A percentile compares a stretch with the other conserved stretches of the same genome.
These are phyloP conservation scores for Nemurella pictetii DNA, from an alignment of 2,888 invertebrate genomes.

Conservation along the genomic window DNA sequence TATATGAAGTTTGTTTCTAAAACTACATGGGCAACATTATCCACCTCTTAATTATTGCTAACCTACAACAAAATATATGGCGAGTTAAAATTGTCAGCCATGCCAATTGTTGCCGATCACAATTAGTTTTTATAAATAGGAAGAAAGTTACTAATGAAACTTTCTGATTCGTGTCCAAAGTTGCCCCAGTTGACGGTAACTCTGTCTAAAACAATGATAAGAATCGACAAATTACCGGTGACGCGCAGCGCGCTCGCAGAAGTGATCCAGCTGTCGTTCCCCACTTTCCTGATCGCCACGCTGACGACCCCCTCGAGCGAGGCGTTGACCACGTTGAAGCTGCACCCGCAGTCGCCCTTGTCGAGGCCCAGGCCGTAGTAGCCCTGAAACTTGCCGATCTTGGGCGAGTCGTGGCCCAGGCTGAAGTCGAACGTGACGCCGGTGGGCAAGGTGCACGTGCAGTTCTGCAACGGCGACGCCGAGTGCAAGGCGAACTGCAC, in stretches of 20 bases:
- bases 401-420: background rate
- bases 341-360: background rate
- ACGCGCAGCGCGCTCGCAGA: background rate
- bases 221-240: background rate
- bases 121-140: no score
- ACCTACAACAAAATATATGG: no score
- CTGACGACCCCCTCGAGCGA: background rate
- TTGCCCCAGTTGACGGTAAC: no score
- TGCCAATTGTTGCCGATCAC: no score
- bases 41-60: no score
- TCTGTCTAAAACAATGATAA: no score
- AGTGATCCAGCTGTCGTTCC: background rate
- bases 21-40: no score
- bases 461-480: background rate
- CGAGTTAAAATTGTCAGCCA: no score
- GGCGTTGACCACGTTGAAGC: background rate
- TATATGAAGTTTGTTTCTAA: no score
- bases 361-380: background rate
- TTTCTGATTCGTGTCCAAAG: no score
- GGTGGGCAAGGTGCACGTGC: background rate
- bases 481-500: background rate
- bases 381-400: background rate
- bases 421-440: background rate
- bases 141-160: no score
- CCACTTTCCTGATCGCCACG: background rate